These are phyloP conservation scores for Spatula clypeata DNA, from an alignment of 2,797 vertebrate species.

Conservation along the genomic window DNA sequence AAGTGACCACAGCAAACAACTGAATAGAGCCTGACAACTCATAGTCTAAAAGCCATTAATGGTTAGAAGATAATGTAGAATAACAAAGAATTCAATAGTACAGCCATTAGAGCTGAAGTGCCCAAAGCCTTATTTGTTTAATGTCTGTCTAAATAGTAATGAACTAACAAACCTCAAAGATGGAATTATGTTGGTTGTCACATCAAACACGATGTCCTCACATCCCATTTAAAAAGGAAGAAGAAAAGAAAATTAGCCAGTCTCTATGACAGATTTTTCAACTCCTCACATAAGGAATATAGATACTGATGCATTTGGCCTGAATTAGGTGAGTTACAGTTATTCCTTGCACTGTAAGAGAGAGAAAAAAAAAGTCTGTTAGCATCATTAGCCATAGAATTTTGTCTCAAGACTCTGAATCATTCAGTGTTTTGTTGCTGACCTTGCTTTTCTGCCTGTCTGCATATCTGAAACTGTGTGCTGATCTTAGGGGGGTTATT, in stretches of 20 bases:
- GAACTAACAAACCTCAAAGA: not conserved
- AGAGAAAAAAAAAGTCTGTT: not conserved
- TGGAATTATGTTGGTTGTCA: not conserved
- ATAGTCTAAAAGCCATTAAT: not conserved
- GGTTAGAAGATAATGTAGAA: not conserved
- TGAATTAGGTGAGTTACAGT: not conserved
- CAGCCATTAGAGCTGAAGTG: not conserved
- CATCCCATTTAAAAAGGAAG: not conserved
- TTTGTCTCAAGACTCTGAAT: not conserved
- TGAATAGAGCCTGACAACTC: not conserved
- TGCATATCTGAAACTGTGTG: not conserved
- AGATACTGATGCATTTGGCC: not conserved
- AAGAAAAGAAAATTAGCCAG: not conserved
- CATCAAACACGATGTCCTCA: not conserved
- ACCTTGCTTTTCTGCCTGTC: conserved; percentile 23
- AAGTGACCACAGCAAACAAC: not conserved
- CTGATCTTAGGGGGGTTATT: conserved; percentile 35
- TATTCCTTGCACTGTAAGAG: not conserved
- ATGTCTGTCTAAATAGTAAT: not conserved
- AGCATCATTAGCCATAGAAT: not conserved
- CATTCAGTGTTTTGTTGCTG: not conserved
- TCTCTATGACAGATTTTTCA: not conserved
- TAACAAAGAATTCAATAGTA: not conserved
- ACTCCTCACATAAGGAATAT: not conserved
- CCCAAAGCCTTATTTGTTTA: rapidly evolving